Evolutionary conservation across 2,797 vertebrate genomes (phyloP).

Genomic region (Pantherophis vulpinus): DNA sequence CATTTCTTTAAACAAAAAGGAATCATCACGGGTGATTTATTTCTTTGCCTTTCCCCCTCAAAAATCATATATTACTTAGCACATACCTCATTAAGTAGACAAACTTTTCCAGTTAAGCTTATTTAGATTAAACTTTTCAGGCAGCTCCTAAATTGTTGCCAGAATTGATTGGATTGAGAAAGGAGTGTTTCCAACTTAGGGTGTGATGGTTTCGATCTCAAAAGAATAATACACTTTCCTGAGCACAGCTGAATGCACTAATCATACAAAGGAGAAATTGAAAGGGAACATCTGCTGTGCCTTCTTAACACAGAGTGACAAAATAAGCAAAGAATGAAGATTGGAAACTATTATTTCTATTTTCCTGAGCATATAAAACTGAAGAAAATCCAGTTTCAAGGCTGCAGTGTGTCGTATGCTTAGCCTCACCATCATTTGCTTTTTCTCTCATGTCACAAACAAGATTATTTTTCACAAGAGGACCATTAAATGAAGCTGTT

Average conservation of each 20-base stretch:
- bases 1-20: not conserved
- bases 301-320: conserved; percentile 37
- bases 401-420: not conserved
- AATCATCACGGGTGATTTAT: not conserved
- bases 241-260: conserved; percentile 56
- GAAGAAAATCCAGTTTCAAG: conserved; percentile 45
- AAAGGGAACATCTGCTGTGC: conserved; percentile 54
- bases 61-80: not conserved
- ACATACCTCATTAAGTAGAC: conserved; percentile 21
- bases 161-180: not conserved
- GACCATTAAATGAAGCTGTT: not conserved
- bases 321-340: conserved; percentile 37
- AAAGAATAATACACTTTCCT: conserved; percentile 54
- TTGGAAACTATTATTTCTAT: conserved; percentile 37
- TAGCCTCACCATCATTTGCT: conserved; percentile 1
- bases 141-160: conserved; percentile 38
- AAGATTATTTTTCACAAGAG: not conserved
- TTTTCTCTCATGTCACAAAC: conserved; percentile 28
- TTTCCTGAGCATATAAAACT: conserved; percentile 52
- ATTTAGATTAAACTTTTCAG: conserved; percentile 16
- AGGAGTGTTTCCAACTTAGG: conserved; percentile 24
- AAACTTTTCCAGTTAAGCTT: conserved; percentile 10
- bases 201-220: conserved; percentile 27
- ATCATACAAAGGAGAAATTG: conserved; percentile 54
- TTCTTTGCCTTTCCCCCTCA: not conserved